Evolutionary conservation across 2,888 invertebrate genomes (phyloP).

Genomic region (Drosophila recens): DNA sequence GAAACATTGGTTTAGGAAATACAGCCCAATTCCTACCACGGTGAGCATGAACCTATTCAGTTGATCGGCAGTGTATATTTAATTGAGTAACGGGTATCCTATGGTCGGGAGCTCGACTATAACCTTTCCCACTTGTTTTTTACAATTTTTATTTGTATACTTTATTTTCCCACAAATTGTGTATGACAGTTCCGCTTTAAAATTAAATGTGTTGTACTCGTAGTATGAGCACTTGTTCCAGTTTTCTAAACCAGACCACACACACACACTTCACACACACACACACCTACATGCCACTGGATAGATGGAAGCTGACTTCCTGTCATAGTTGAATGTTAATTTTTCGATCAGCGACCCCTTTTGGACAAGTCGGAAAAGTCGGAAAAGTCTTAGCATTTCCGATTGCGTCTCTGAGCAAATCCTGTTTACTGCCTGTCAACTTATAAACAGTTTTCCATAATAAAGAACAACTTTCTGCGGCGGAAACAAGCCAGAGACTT

Average conservation of each 20-base stretch:
- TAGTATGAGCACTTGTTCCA: conserved; percentile 10
- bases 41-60: too few species aligned
- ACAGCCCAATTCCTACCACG: too few species aligned
- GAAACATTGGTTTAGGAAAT: too few species aligned
- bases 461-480: conserved; percentile 71
- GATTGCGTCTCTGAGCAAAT: conserved; percentile 67
- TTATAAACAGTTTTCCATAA: conserved; percentile 78
- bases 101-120: too few species aligned
- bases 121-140: too few species aligned
- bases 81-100: too few species aligned
- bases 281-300: neutral
- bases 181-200: neutral
- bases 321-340: conserved; percentile 60
- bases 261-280: neutral
- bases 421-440: conserved; percentile 81
- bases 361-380: conserved; percentile 21
- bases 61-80: too few species aligned
- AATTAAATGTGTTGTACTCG: conserved; percentile 1
- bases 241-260: conserved; percentile 22
- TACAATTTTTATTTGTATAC: neutral
- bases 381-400: conserved; percentile 61
- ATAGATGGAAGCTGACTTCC: conserved; percentile 56
- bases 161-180: neutral
- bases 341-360: conserved; percentile 50
- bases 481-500: conserved; percentile 63